phyloP scores from a whole-genome alignment of 2,113 vertebrate genomes.

The Larimichthys polyactis region DNA sequence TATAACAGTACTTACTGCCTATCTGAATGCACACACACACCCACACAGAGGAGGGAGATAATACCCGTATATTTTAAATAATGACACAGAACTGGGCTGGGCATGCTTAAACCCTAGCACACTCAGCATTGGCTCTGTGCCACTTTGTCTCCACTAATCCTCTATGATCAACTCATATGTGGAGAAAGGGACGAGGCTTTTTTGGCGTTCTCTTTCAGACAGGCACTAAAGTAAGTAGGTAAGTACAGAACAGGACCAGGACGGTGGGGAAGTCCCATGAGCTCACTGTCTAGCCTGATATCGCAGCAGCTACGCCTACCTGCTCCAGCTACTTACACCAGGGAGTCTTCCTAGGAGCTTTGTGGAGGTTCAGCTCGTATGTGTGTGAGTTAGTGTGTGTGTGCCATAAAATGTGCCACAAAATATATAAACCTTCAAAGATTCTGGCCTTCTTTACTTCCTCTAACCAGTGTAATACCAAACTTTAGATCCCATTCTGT shows the following conservation, averaged over 20 bases:
- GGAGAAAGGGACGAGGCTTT: conserved; percentile 56
- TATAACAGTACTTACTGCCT: conserved; percentile 30
- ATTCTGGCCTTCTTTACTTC: neutral
- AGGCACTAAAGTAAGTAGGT: conserved; percentile 58
- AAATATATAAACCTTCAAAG: neutral
- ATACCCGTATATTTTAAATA: conserved; percentile 66
- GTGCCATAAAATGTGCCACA: conserved; percentile 21
- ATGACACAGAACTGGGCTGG: conserved; percentile 64
- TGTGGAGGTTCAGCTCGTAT: conserved; percentile 26
- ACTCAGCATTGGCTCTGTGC: conserved; percentile 62
- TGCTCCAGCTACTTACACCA: conserved; percentile 44
- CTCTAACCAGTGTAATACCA: conserved; percentile 15
- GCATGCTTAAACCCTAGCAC: conserved; percentile 60
- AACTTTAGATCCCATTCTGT: neutral
- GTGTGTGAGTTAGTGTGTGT: conserved; percentile 18
- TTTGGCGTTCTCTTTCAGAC: conserved; percentile 44
- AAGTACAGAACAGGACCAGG: conserved; percentile 63
- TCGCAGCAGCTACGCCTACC: conserved; percentile 60
- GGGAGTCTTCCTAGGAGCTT: conserved; percentile 53
- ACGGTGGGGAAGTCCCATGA: conserved; percentile 78
- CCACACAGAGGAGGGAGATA: conserved; percentile 46
- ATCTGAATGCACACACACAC: conserved; percentile 16
- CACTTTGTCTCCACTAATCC: conserved; percentile 75
- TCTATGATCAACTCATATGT: conserved; percentile 46
- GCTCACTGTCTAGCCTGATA: conserved; percentile 78